Conservation (phyloP, 2,113 vertebrate species). For the Cepphus grylle region DNA sequence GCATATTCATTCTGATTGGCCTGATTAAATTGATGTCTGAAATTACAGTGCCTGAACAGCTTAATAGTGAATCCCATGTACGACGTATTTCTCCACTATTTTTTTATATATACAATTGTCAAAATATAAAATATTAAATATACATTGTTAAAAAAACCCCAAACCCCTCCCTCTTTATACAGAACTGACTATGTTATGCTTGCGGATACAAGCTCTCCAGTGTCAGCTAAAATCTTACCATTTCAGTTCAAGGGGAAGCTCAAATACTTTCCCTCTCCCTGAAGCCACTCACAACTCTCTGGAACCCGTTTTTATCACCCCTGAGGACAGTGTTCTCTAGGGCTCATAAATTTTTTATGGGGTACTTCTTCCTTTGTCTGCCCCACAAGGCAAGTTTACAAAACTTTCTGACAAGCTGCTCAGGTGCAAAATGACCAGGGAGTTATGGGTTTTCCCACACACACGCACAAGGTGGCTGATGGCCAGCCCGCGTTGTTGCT, state of each 20-base stretch:
- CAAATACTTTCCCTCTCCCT: neutral
- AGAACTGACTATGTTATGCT: neutral
- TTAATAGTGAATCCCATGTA: neutral
- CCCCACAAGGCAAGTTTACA: neutral
- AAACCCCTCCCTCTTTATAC: neutral
- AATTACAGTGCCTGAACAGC: neutral
- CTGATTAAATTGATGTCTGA: neutral
- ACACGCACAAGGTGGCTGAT: neutral
- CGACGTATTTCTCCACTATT: neutral
- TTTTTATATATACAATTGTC: neutral
- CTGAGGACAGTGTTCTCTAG: neutral
- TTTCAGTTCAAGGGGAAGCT: neutral
- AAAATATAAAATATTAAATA: too few species aligned
- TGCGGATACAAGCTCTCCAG: neutral
- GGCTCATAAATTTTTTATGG: neutral
- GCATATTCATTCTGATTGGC: neutral
- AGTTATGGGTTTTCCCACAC: fast-evolving
- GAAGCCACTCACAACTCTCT: neutral
- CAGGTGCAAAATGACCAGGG: neutral
- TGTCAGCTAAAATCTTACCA: neutral
- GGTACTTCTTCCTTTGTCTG: neutral
- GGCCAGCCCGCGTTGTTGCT: neutral
- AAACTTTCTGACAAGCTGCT: neutral
- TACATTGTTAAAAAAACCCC: neutral
- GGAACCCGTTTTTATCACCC: neutral